Evolutionary conservation across 2,113 vertebrate genomes (phyloP).

Genomic region (Platysteira castanea): DNA sequence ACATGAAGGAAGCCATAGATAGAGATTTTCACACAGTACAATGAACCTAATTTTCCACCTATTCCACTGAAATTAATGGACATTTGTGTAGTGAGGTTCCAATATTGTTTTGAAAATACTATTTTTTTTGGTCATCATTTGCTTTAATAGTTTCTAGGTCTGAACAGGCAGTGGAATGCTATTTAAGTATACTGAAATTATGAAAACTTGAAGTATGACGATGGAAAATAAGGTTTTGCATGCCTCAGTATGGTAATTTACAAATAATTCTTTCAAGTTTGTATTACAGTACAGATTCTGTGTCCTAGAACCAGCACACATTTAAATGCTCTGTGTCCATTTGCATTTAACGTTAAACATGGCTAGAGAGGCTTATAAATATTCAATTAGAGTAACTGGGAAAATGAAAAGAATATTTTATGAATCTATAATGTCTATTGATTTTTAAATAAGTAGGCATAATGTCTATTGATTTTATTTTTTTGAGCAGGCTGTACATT

Average conservation of each 20-base stretch:
- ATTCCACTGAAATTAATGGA: neutral
- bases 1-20: neutral
- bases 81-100: neutral
- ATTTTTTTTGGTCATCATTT: neutral
- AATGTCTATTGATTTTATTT: slow-evolving; percentile 9
- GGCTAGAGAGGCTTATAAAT: neutral
- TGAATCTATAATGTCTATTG: neutral
- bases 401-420: slow-evolving; percentile 44
- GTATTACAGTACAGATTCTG: neutral
- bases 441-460: slow-evolving; percentile 21
- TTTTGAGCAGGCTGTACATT: neutral
- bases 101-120: neutral
- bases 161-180: neutral
- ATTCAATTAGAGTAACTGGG: neutral
- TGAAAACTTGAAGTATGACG: neutral
- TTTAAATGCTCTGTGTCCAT: neutral
- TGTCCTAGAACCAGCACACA: neutral
- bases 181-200: neutral
- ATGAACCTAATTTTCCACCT: neutral
- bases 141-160: neutral
- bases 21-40: neutral
- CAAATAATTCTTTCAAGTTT: neutral
- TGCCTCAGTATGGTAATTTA: neutral
- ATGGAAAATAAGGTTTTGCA: neutral
- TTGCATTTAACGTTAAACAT: neutral